Evolutionary conservation across 2,888 invertebrate genomes (phyloP), one percentile per base, ranked within the genome.

Genomic region (Seira ritae): DNA sequence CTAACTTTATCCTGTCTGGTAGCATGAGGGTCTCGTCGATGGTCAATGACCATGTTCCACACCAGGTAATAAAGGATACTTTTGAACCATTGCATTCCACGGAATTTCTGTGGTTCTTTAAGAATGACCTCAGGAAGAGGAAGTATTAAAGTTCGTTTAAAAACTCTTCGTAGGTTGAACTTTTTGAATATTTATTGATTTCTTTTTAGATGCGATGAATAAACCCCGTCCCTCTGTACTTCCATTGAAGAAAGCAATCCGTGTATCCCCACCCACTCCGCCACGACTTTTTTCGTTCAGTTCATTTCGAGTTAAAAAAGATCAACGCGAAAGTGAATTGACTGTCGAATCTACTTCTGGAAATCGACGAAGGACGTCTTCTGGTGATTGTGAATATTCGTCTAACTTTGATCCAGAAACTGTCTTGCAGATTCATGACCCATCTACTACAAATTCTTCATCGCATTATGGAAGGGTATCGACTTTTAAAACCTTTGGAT

Each of bases 291-390:
- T 85, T 22, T 83, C 85, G 4, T 87, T 87, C 65, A 76, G 82
- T 17, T 86, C 86, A 46, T 87, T 87, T 66, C 85, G 87, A 12
- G 80, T 85, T 0, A 87, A 87, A 80, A 87, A 87, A 62, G 81
- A 77, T 66, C 62, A 70, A 62, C 46, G 71, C 22, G 78, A 78
- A 6, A n/a, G 24, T 42, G 1, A 22, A n/a, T 31, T 22, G 31
- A 69, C 69, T 42, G 69, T 70, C 60, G 69, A 77, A 23, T 42
- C 68, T 76, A 20, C 24, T 67, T 1, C 2, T n/a, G 19, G 42
- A 12, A 74, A 42, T 66, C 12, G 78, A 31, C 78, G 78, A 19
- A 65, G 78, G 12, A 78, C 78, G 3, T 19, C 71, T 23, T 78
- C 78, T 50, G 78, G 78, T 37, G 78, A 78, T 24, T 62, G 77